These are phyloP conservation scores for Phyllotreta cruciferae DNA, from an alignment of 2,888 invertebrate species.

Conservation along the genomic window DNA sequence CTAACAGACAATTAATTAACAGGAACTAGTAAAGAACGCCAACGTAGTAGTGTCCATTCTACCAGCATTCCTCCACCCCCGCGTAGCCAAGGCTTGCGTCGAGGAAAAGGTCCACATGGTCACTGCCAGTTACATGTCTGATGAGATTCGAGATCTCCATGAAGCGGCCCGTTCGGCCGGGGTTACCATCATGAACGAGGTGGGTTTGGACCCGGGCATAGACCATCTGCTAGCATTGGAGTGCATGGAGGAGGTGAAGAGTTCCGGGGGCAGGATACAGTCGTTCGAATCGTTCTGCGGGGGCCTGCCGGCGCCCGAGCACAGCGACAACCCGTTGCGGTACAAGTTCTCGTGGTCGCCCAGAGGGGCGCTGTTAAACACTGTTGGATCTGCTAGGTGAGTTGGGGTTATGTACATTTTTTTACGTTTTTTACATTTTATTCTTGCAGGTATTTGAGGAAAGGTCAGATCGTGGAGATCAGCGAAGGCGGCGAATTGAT, in stretches of 20 bases:
- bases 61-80: slow-evolving; percentile 88
- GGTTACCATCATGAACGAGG: slow-evolving; percentile 93
- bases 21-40: slow-evolving; percentile 74
- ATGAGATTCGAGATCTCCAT: slow-evolving; percentile 81
- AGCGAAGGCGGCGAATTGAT: slow-evolving; percentile 88
- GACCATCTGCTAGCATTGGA: slow-evolving; percentile 93
- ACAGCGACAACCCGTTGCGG: slow-evolving; percentile 86
- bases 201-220: slow-evolving; percentile 93
- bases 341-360: slow-evolving; percentile 99
- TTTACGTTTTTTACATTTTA: no score
- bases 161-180: slow-evolving; percentile 84
- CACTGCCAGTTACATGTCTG: slow-evolving; percentile 93
- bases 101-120: slow-evolving; percentile 89
- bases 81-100: slow-evolving; percentile 87
- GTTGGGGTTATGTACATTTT: not conserved
- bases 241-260: slow-evolving; percentile 92
- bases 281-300: slow-evolving; percentile 98
- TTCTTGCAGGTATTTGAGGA: slow-evolving; percentile 49
- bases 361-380: slow-evolving; percentile 88
- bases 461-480: slow-evolving; percentile 77
- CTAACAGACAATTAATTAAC: slow-evolving; percentile 39
- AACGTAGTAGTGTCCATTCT: slow-evolving; percentile 87
- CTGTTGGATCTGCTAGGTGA: slow-evolving; percentile 86
- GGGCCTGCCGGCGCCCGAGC: slow-evolving; percentile 96
- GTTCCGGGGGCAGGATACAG: slow-evolving; percentile 87